A percentile compares a stretch with the other conserved stretches of the same genome.
Evolutionary conservation across 1,140 invertebrate genomes (phyloP).

Genomic region (Drosophila punjabiensis): DNA sequence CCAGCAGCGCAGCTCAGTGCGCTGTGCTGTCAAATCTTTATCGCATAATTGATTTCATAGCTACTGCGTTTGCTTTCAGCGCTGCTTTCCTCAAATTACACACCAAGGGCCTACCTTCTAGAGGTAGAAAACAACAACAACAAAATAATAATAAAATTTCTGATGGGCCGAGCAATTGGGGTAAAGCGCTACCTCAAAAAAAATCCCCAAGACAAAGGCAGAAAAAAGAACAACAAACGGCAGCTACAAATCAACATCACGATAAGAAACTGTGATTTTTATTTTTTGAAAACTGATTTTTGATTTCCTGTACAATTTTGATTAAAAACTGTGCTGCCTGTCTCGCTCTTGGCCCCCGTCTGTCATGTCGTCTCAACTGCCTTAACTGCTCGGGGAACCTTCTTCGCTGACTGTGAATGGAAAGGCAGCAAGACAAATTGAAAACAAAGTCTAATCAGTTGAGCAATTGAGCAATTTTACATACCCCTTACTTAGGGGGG

Average conservation of each 20-base stretch:
- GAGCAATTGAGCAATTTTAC: conserved; percentile 79
- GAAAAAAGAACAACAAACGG: conserved; percentile 40
- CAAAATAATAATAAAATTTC: conserved; percentile 20
- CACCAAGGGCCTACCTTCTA: conserved; percentile 40
- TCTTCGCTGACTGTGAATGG: conserved; percentile 41
- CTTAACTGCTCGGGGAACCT: conserved; percentile 32
- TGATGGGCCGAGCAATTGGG: conserved; percentile 67
- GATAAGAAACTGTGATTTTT: conserved; percentile 84
- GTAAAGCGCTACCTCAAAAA: conserved; percentile 74
- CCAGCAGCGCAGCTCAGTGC: conserved; percentile 65
- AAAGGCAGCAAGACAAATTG: conserved; percentile 70
- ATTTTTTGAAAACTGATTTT: conserved; percentile 82
- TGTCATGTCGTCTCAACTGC: conserved; percentile 5
- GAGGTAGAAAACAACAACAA: background rate
- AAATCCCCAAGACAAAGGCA: conserved; percentile 10
- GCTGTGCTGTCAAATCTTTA: conserved; percentile 83
- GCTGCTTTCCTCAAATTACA: conserved; percentile 72
- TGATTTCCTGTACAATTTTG: conserved; percentile 84
- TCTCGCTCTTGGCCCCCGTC: conserved; percentile 11
- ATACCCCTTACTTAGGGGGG: conserved; percentile 48
- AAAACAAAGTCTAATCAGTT: conserved; percentile 83
- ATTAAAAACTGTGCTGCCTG: conserved; percentile 70
- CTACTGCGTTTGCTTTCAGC: conserved; percentile 80
- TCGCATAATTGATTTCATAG: conserved; percentile 84
- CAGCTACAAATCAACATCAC: conserved; percentile 63